phyloP scores from a whole-genome alignment of 2,113 vertebrate species.

The Amblyopsis rosae region DNA sequence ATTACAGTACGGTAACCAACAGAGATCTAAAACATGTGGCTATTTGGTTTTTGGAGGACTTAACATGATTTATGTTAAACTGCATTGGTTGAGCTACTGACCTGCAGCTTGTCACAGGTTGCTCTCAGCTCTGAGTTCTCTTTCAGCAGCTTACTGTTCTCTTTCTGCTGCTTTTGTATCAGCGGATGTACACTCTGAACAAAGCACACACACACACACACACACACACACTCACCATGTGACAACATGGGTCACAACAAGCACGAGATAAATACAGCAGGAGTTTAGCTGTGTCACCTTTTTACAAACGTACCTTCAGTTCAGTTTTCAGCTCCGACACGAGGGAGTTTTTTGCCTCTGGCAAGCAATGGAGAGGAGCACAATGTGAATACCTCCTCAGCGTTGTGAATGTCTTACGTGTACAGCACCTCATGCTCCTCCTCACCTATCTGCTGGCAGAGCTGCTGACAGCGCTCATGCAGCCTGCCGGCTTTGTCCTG shows the following conservation, averaged over 20 bases:
- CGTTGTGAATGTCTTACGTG: neutral
- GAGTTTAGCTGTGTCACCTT: neutral
- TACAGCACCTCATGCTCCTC: slow-evolving; percentile 9
- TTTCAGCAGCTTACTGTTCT: slow-evolving; percentile 64
- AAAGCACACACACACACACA: slow-evolving; percentile 20
- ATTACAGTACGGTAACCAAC: too few relatives aligned
- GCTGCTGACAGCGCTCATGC: slow-evolving; percentile 55
- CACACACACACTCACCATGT: slow-evolving; percentile 4
- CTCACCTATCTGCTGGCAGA: slow-evolving; percentile 72
- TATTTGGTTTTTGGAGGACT: too few relatives aligned
- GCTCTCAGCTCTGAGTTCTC: slow-evolving; percentile 70
- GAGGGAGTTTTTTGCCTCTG: slow-evolving; percentile 72
- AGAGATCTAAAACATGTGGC: too few relatives aligned
- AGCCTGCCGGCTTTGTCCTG: slow-evolving; percentile 51
- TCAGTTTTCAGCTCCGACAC: slow-evolving; percentile 72
- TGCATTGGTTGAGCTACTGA: neutral
- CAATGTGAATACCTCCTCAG: too few relatives aligned
- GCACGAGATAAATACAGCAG: neutral
- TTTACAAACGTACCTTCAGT: slow-evolving; percentile 67
- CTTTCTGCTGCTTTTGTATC: slow-evolving; percentile 63
- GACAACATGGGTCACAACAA: neutral
- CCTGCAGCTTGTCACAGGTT: slow-evolving; percentile 40
- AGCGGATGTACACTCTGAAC: slow-evolving; percentile 61
- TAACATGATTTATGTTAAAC: neutral
- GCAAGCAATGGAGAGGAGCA: slow-evolving; percentile 27